Evolutionary conservation across 1,140 invertebrate species (phyloP), one percentile per base, ranked within the genome.

Genomic region (Cherax quadricarinatus): DNA sequence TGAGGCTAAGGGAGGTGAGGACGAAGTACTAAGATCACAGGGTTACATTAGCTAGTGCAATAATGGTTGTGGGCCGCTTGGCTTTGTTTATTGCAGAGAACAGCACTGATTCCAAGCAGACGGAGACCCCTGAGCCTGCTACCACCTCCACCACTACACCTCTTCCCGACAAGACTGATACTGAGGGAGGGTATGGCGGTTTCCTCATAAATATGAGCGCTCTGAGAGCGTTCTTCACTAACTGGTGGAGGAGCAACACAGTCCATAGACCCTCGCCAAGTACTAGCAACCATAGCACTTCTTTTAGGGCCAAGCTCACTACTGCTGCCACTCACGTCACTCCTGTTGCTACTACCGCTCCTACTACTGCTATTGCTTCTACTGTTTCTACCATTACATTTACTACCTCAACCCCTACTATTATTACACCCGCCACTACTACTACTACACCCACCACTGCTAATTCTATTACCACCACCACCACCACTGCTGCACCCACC

Each of bases 171-270:
- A n/a, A 24, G 78, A 62, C 16, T 48, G 62, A 60, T 30, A 62
- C 48, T 21, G 70, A 80, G 84, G 30, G 62, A n/a, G 57, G 14
- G 78, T 0, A 1, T 41, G 30, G 30, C 30, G 30, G 30, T 41
- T 41, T 41, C 30, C 30, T 1, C 30, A 84, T 91, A 51, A 84
- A 91, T 48, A 75, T 91, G 60, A 14, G 49, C 16, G 84, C 90
- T 51, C 60, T 91, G 10, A 66, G 86, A 6, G n/a, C 41, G 21
- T 91, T 91, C 78, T 91, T 91, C 78, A 91, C 70, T 75, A 86
- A 62, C 84, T 18, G 53, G 14, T 41, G 83, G 24, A 60, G 85
- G n/a, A 41, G 1, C 41, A 18, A 10, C 0, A 41, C 51, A 4
- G 60, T 53, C 6, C 57, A 60, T 30, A 6, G 21, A 6, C n/a